These are phyloP conservation scores for Falco naumanni DNA, from an alignment of 2,797 vertebrate genomes.

Conservation along the genomic window DNA sequence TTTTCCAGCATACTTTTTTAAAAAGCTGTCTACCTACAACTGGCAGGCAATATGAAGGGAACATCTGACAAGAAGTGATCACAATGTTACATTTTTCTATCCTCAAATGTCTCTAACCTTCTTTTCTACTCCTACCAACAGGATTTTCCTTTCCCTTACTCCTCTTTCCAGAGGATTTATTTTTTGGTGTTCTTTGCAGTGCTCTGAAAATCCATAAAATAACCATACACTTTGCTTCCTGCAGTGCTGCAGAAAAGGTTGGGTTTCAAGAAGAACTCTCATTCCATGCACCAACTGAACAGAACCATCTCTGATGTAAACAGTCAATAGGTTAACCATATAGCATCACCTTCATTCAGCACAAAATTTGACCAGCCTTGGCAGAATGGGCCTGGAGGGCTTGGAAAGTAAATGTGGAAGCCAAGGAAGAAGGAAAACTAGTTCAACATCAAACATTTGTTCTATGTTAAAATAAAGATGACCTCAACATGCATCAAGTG, in stretches of 20 bases:
- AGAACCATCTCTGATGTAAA: not conserved
- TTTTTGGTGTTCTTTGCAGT: not conserved
- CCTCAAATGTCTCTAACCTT: not conserved
- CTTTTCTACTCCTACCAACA: not conserved
- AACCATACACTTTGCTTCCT: not conserved
- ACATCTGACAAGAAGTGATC: not conserved
- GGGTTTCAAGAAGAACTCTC: not conserved
- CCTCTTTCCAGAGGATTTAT: not conserved
- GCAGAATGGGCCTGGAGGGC: not conserved
- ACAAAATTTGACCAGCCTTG: not conserved
- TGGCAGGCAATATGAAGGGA: not conserved
- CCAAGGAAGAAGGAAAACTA: not conserved
- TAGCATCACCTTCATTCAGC: not conserved
- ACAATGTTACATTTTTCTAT: not conserved
- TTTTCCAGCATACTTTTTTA: not conserved
- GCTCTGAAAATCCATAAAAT: not conserved
- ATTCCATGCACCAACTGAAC: not conserved
- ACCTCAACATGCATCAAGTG: not conserved
- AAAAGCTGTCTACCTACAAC: not conserved
- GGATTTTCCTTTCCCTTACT: not conserved
- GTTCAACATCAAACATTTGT: not conserved
- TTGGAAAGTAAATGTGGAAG: not conserved
- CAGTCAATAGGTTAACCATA: not conserved
- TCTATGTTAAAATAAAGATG: not conserved
- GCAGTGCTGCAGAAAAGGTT: not conserved